Evolutionary conservation across 2,888 invertebrate genomes (phyloP).

Genomic region (Macrostomum cliftonense): DNA sequence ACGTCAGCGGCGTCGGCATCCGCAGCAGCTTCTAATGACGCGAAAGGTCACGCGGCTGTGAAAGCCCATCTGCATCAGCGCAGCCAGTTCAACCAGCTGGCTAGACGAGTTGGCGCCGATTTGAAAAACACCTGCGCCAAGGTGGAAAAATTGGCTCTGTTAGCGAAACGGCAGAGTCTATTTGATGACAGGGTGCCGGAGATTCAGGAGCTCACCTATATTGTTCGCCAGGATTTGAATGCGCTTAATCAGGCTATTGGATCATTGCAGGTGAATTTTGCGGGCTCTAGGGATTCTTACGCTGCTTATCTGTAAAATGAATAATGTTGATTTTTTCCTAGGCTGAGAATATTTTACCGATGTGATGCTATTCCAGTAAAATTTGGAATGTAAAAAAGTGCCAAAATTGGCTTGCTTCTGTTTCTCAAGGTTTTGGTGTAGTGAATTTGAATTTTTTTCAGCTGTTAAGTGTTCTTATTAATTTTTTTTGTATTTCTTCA

Average conservation of each 20-base stretch:
- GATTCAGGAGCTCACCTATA: conserved; percentile 87
- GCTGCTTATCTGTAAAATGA: no score
- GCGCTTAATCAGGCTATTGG: conserved; percentile 89
- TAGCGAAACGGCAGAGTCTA: conserved; percentile 64
- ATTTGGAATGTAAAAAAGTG: no score
- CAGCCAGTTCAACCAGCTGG: not conserved
- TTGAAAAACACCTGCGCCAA: conserved; percentile 87
- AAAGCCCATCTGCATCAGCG: not conserved
- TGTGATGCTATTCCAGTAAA: no score
- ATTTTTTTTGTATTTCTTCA: not conserved
- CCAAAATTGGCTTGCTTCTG: no score
- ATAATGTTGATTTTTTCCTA: no score
- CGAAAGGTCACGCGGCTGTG: not conserved
- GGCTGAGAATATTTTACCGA: no score
- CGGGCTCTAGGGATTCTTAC: no score
- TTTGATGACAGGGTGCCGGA: conserved; percentile 88
- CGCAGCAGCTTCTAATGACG: no score
- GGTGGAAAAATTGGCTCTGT: conserved; percentile 67
- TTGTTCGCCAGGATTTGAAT: conserved; percentile 84
- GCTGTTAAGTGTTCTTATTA: no score
- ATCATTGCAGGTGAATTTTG: conserved; percentile 43
- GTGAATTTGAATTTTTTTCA: no score
- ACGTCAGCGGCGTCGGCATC: no score
- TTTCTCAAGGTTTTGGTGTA: no score
- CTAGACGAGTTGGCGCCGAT: conserved; percentile 72